Conservation (phyloP, 1,140 invertebrate genomes). For the Pogonomyrmex californicus region DNA sequence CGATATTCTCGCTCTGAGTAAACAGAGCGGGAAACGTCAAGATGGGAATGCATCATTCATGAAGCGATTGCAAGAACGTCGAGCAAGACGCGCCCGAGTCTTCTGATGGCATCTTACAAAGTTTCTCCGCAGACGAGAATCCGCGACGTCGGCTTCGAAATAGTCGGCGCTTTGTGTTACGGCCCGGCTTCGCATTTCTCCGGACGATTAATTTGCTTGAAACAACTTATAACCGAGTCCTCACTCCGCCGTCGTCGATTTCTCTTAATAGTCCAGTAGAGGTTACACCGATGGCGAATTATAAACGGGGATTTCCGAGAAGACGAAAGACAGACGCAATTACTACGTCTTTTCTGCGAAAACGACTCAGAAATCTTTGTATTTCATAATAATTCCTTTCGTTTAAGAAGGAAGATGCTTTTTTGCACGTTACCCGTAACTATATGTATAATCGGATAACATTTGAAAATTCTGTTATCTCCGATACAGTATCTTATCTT, state of each 20-base stretch:
- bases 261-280: conserved; percentile 7
- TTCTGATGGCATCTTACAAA: conserved; percentile 46
- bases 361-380: not conserved
- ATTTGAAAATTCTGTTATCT: conserved; percentile 14
- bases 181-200: conserved; percentile 1
- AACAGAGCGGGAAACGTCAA: conserved; percentile 35
- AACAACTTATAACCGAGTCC: conserved; percentile 36
- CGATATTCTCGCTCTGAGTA: conserved; percentile 18
- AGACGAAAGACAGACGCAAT: not conserved
- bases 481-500: conserved; percentile 11
- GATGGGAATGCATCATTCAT: conserved; percentile 65
- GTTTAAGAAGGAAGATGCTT: not conserved
- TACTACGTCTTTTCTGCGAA: not conserved
- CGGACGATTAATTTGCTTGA: conserved; percentile 37
- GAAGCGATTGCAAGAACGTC: conserved; percentile 31
- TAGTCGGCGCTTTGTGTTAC: conserved; percentile 49
- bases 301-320: not conserved
- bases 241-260: conserved; percentile 21
- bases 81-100: conserved; percentile 28
- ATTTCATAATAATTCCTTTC: not conserved
- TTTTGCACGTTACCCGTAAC: not conserved
- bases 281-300: not conserved
- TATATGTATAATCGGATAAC: not conserved
- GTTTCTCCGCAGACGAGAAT: conserved; percentile 34
- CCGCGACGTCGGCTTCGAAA: conserved; percentile 34